A percentile compares a stretch with the other conserved stretches of the same genome.
phyloP scores from a whole-genome alignment of 2,888 invertebrate genomes.

The Chalcosyrphus nemorum region DNA sequence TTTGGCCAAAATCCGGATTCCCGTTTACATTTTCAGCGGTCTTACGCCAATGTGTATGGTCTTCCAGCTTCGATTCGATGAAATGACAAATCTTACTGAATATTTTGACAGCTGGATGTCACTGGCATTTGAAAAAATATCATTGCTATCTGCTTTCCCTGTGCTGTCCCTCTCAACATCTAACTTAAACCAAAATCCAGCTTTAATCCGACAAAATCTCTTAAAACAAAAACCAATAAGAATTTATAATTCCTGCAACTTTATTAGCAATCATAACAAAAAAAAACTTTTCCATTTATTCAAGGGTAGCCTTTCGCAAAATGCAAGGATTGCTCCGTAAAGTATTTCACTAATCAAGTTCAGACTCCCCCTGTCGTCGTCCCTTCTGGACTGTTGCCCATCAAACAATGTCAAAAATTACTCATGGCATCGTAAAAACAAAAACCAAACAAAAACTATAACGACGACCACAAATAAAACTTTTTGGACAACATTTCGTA shows the following conservation, averaged over 20 bases:
- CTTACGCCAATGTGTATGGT: no score
- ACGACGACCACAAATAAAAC: constrained; percentile 50
- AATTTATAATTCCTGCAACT: background rate
- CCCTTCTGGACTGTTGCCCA: background rate
- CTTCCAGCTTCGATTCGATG: no score
- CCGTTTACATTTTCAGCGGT: no score
- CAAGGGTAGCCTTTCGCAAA: background rate
- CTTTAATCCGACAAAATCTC: no score
- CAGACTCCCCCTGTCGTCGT: background rate
- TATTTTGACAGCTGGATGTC: no score
- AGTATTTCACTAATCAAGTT: constrained; percentile 31
- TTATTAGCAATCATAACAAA: background rate
- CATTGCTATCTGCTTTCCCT: no score
- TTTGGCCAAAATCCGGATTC: no score
- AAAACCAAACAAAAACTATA: background rate
- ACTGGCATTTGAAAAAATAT: no score
- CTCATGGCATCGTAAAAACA: background rate
- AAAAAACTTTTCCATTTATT: background rate
- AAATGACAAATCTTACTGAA: no score
- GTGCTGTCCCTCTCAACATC: no score
- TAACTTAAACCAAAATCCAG: no score
- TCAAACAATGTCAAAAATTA: constrained; percentile 37
- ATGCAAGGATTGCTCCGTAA: background rate
- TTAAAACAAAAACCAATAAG: background rate
- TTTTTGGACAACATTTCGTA: constrained; percentile 47